Conservation (phyloP, 2,888 invertebrate genomes). For the Erynnis tages region DNA sequence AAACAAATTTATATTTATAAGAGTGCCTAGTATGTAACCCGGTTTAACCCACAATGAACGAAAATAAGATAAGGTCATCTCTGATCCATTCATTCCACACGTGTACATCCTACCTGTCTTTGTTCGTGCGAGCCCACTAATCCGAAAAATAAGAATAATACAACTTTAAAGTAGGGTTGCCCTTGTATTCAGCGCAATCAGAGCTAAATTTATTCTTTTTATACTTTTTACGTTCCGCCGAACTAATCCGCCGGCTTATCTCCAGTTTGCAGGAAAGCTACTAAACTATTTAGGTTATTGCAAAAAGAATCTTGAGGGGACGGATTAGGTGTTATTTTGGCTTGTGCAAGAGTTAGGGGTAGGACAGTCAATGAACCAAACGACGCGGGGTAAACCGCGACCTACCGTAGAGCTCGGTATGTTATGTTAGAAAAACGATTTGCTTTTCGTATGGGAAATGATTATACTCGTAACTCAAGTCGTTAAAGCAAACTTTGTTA, state of each 20-base stretch:
- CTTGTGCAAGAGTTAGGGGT: slow-evolving; percentile 41
- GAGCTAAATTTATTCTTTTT: slow-evolving; percentile 52
- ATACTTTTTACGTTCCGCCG: slow-evolving; percentile 60
- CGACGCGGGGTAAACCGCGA: slow-evolving; percentile 60
- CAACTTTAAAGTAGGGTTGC: slow-evolving; percentile 1
- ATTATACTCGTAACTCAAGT: too few relatives aligned
- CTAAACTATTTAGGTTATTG: slow-evolving; percentile 30
- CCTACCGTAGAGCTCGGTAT: slow-evolving; percentile 65
- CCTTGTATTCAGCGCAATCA: slow-evolving; percentile 48
- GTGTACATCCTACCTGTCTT: slow-evolving; percentile 1
- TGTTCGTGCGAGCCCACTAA: not conserved
- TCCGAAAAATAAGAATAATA: slow-evolving; percentile 9
- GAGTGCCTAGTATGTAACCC: too few relatives aligned
- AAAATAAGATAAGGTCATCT: not conserved
- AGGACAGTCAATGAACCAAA: slow-evolving; percentile 67
- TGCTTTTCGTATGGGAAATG: too few relatives aligned
- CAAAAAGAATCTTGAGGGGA: slow-evolving; percentile 13
- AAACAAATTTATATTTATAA: too few relatives aligned
- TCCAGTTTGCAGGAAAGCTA: slow-evolving; percentile 63
- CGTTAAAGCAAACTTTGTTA: too few relatives aligned
- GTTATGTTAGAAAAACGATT: slow-evolving; percentile 37
- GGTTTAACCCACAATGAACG: too few relatives aligned
- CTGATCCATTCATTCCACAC: not conserved
- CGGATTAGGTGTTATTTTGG: slow-evolving; percentile 39
- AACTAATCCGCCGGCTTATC: slow-evolving; percentile 75